Evolutionary conservation across 2,888 invertebrate species (phyloP).

Genomic region (Asteroscopus sphinx): DNA sequence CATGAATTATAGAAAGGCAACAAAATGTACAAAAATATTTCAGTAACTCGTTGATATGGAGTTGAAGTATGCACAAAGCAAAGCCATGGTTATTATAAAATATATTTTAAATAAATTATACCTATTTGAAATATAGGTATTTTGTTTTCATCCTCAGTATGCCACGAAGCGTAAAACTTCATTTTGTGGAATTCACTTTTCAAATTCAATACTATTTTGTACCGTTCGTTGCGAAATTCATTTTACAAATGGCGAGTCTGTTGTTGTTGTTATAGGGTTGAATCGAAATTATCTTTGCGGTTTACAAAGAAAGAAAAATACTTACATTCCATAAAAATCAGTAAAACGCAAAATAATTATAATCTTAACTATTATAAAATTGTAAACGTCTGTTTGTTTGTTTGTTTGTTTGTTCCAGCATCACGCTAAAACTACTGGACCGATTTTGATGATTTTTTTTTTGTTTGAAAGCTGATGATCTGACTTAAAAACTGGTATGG

Average conservation of each 20-base stretch:
- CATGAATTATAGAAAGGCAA: not conserved
- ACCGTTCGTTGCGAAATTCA: conserved; percentile 23
- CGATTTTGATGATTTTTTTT: too few species aligned
- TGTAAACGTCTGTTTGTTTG: too few species aligned
- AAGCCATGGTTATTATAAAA: not conserved
- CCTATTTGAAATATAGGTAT: conserved; percentile 1
- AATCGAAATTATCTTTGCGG: conserved; percentile 9
- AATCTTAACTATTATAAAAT: too few species aligned
- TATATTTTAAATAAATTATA: not conserved
- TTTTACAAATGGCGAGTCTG: conserved; percentile 19
- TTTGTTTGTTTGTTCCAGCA: too few species aligned
- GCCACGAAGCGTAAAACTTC: not conserved
- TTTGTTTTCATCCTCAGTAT: not conserved
- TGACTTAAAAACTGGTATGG: too few species aligned
- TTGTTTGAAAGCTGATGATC: too few species aligned
- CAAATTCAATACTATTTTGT: conserved; percentile 27
- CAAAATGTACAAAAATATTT: not conserved
- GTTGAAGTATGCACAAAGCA: not conserved
- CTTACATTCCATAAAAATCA: too few species aligned
- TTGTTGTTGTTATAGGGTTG: conserved; percentile 7
- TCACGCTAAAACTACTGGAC: too few species aligned
- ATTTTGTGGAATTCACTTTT: conserved; percentile 15
- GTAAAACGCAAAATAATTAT: too few species aligned
- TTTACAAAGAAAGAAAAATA: not conserved
- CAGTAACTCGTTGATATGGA: not conserved